These are phyloP conservation scores for Leucoma salicis DNA, from an alignment of 2,888 invertebrate genomes.

Conservation along the genomic window DNA sequence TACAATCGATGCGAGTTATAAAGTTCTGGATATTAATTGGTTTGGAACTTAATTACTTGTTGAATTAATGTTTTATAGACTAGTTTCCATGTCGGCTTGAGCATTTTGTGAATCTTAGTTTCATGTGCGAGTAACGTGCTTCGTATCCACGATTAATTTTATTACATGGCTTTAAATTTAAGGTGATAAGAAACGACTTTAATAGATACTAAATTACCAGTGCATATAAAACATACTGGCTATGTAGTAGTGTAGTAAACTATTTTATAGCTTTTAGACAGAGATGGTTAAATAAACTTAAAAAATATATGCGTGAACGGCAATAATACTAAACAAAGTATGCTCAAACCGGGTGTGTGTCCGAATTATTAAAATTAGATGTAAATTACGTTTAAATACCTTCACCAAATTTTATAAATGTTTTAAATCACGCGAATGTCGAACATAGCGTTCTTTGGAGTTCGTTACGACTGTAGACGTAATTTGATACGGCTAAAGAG, in stretches of 20 bases:
- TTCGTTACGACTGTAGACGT: no score
- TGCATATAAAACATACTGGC: conserved; percentile 1
- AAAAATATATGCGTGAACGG: background rate
- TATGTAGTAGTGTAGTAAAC: conserved; percentile 8
- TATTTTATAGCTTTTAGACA: conserved; percentile 7
- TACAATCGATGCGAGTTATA: conserved; percentile 34
- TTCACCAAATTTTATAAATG: background rate
- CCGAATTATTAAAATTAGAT: background rate
- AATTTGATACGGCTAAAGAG: no score
- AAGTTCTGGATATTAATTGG: conserved; percentile 38
- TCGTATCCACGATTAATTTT: conserved; percentile 8
- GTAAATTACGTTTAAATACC: background rate
- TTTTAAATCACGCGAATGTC: background rate
- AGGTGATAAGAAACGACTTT: conserved; percentile 11
- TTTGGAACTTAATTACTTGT: conserved; percentile 38
- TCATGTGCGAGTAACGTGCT: background rate
- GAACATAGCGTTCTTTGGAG: no score
- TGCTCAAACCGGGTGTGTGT: background rate
- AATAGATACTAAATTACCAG: conserved; percentile 10
- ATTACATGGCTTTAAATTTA: conserved; percentile 15
- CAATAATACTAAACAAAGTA: background rate
- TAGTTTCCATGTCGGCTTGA: conserved; percentile 16
- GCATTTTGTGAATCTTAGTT: conserved; percentile 9
- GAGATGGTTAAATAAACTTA: background rate
- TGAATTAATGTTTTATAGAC: conserved; percentile 28